A percentile compares a stretch with the other conserved stretches of the same genome.
phyloP scores from a whole-genome alignment of 2,888 invertebrate genomes.

The Tricholauxania praeusta region DNA sequence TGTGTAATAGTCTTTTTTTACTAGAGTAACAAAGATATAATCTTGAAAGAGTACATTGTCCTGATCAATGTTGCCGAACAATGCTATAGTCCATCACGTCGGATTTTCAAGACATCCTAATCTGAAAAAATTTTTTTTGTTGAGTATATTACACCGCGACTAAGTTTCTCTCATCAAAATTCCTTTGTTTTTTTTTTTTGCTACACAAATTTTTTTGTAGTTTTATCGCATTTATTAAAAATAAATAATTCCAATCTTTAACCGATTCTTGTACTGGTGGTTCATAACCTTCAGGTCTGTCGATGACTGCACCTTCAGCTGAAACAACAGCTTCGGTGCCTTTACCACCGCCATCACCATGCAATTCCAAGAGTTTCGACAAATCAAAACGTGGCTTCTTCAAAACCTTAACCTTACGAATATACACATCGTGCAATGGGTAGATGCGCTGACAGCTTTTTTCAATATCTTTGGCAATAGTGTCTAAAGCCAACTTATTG shows the following conservation, averaged over 20 bases:
- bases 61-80: too few species aligned
- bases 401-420: constrained; percentile 98
- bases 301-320: constrained; percentile 80
- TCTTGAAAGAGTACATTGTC: too few species aligned
- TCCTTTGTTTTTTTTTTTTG: constrained; percentile 21
- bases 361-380: constrained; percentile 93
- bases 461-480: constrained; percentile 99
- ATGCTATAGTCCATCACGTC: too few species aligned
- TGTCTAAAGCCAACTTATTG: constrained; percentile 96
- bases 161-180: too few species aligned
- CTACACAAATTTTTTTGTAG: constrained; percentile 31
- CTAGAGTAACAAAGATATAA: too few species aligned
- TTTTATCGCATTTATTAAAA: constrained; percentile 33
- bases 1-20: too few species aligned
- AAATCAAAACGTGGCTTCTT: constrained; percentile 99
- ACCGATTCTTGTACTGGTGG: constrained; percentile 97
- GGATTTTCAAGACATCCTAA: too few species aligned
- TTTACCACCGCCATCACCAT: constrained; percentile 87
- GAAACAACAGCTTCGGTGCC: constrained; percentile 80
- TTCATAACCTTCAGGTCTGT: constrained; percentile 96
- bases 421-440: constrained; percentile 97
- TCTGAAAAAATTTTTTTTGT: too few species aligned
- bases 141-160: too few species aligned
- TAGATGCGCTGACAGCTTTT: constrained; percentile 97
- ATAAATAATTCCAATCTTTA: constrained; percentile 70